Evolutionary conservation across 1,140 invertebrate species (phyloP).

Genomic region (Nylanderia fulva): DNA sequence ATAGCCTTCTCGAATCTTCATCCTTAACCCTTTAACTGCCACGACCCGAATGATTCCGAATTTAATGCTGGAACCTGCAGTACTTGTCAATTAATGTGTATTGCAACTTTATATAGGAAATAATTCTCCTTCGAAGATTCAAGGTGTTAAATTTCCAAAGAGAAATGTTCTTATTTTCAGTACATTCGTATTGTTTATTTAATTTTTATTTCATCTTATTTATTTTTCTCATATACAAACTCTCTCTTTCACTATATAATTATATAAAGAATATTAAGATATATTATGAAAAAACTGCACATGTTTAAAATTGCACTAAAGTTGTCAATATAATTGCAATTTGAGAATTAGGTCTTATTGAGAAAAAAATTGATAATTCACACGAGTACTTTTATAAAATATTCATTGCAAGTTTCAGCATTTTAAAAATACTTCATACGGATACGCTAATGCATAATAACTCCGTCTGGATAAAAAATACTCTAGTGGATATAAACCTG

Average conservation of each 20-base stretch:
- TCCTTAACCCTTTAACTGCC: background rate
- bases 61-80: background rate
- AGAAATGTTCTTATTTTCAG: background rate
- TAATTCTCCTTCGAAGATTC: background rate
- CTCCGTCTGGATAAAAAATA: background rate
- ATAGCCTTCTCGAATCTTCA: background rate
- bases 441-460: conserved; percentile 16
- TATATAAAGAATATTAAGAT: background rate
- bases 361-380: background rate
- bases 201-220: background rate
- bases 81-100: background rate
- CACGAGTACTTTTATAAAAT: background rate
- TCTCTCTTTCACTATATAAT: conserved; percentile 1
- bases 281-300: background rate
- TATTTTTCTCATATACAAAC: background rate
- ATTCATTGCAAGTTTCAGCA: conserved; percentile 16
- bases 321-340: background rate
- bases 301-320: background rate
- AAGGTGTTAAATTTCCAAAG: background rate
- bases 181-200: background rate
- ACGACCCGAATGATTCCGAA: too few species aligned
- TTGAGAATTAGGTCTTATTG: background rate
- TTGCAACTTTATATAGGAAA: background rate
- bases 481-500: background rate
- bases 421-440: conserved; percentile 8